Evolutionary conservation across 2,113 vertebrate genomes (phyloP).

Genomic region (Lynx canadensis): DNA sequence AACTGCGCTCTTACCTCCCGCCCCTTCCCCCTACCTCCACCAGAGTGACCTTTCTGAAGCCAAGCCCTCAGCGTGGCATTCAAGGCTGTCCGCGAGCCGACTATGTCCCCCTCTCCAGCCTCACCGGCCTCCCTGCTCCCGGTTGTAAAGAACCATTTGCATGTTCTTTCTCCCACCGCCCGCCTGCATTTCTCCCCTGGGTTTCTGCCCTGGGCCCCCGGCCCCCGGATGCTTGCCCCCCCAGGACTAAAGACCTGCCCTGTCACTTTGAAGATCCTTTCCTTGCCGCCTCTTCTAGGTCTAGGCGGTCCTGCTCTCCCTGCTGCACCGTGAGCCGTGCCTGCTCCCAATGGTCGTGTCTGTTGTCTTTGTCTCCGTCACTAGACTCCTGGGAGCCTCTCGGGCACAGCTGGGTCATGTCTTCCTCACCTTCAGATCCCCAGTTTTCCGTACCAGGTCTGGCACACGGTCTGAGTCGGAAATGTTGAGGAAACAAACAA

Average conservation of each 20-base stretch:
- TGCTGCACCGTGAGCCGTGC: neutral
- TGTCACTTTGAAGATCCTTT: neutral
- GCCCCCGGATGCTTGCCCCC: neutral
- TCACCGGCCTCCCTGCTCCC: neutral
- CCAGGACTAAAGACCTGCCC: neutral
- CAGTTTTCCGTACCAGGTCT: neutral
- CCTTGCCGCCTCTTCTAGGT: no score
- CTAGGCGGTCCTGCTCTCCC: neutral
- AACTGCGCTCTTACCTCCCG: rapidly evolving
- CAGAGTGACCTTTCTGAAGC: neutral
- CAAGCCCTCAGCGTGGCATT: neutral
- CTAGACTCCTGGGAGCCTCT: neutral
- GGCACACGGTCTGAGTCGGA: neutral
- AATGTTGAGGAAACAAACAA: neutral
- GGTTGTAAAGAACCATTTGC: neutral
- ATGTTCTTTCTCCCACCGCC: rapidly evolving
- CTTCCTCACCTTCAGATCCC: neutral
- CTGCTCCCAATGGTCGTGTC: neutral
- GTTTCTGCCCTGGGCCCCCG: neutral
- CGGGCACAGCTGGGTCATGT: neutral
- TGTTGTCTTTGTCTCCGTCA: no score
- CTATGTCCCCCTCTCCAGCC: neutral
- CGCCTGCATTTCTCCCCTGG: neutral
- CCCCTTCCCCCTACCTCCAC: neutral
- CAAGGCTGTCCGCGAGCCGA: neutral